phyloP scores from a whole-genome alignment of 2,113 vertebrate species.

The Osmerus eperlanus region DNA sequence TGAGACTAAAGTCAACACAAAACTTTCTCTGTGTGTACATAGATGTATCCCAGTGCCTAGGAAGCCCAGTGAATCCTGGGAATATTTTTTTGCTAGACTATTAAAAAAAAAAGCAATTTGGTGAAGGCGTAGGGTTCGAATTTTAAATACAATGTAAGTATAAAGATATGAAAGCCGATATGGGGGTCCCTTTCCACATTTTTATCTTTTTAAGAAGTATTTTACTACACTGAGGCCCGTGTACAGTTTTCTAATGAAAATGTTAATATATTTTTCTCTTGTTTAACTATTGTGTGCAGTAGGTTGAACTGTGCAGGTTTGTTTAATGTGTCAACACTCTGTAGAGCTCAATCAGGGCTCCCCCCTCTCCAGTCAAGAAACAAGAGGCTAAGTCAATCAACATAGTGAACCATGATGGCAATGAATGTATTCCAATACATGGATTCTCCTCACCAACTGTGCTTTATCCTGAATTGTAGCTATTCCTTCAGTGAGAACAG shows the following conservation, averaged over 20 bases:
- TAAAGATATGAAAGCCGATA: conserved; percentile 45
- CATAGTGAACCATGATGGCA: conserved; percentile 43
- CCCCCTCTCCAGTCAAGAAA: conserved; percentile 19
- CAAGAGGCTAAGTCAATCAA: conserved; percentile 33
- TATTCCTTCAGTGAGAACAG: conserved; percentile 12
- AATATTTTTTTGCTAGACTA: conserved; percentile 59
- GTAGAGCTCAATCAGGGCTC: too few species aligned
- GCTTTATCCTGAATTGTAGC: conserved; percentile 23
- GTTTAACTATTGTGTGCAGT: conserved; percentile 50
- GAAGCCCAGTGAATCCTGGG: conserved; percentile 45
- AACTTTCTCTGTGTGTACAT: conserved; percentile 54
- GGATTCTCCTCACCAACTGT: conserved; percentile 28
- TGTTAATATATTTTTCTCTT: conserved; percentile 84
- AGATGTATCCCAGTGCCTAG: conserved; percentile 66
- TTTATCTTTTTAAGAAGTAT: conserved; percentile 57
- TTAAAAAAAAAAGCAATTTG: conserved; percentile 48
- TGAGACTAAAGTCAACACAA: background rate
- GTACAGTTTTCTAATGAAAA: conserved; percentile 86
- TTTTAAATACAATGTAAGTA: conserved; percentile 47
- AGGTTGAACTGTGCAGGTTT: conserved; percentile 44
- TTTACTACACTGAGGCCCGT: conserved; percentile 77
- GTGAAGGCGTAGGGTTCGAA: conserved; percentile 45
- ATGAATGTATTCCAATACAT: conserved; percentile 56
- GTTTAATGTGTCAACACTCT: conserved; percentile 31
- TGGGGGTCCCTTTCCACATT: conserved; percentile 42